These are phyloP conservation scores for Nycticebus coucang DNA, from an alignment of 2,113 vertebrate species.

Conservation along the genomic window DNA sequence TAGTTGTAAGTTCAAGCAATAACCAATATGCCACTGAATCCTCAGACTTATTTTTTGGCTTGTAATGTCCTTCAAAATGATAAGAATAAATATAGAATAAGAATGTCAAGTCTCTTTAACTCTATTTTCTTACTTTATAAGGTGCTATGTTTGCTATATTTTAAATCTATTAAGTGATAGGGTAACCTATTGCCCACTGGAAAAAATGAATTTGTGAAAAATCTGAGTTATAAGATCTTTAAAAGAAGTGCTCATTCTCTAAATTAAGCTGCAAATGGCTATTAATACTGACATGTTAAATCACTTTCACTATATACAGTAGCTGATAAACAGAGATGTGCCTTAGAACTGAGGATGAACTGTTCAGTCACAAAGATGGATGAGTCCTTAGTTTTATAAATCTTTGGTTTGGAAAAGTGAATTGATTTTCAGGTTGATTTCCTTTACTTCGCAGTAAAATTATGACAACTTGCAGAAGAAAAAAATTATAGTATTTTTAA, in stretches of 20 bases:
- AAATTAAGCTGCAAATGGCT: constrained; percentile 27
- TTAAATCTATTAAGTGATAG: constrained; percentile 10
- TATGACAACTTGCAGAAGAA: constrained; percentile 48
- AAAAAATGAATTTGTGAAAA: constrained; percentile 51
- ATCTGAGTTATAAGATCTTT: neutral
- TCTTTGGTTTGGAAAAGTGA: constrained; percentile 67
- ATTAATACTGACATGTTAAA: constrained; percentile 1
- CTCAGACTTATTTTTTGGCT: constrained; percentile 63
- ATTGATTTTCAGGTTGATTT: constrained; percentile 71
- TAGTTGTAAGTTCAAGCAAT: constrained; percentile 70
- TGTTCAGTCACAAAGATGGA: constrained; percentile 20
- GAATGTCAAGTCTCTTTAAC: constrained; percentile 36
- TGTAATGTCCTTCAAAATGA: constrained; percentile 62
- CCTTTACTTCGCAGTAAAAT: constrained; percentile 65
- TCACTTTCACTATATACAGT: neutral
- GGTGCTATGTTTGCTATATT: constrained; percentile 1
- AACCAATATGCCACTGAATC: constrained; percentile 52
- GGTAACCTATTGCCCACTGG: neutral
- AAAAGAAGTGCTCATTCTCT: neutral
- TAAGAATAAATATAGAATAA: constrained; percentile 62
- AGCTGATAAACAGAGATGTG: neutral
- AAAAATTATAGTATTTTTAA: constrained; percentile 68
- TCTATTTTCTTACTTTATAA: constrained; percentile 45
- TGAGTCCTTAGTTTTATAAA: constrained; percentile 55
- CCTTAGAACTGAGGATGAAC: neutral